Percentiles rank a stretch among this genome's conserved stretches.
Evolutionary conservation across 1,140 invertebrate species (phyloP).

Genomic region (Drosophila truncata): DNA sequence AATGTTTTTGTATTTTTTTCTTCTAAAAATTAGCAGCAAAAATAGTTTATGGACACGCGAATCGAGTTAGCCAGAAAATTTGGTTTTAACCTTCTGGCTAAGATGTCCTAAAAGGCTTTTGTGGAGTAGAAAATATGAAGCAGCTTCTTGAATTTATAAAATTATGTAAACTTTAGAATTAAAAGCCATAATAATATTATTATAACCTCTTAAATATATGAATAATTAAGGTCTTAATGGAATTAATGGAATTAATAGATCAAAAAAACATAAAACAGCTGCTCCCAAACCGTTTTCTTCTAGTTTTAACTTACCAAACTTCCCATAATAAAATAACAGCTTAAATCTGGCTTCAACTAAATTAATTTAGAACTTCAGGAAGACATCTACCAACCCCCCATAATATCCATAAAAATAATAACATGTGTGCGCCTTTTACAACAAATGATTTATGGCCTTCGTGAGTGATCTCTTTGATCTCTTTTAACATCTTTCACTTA

Average conservation of each 20-base stretch:
- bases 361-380: neutral
- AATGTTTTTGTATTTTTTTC: conserved; percentile 39
- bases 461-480: conserved; percentile 33
- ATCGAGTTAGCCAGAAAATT: conserved; percentile 23
- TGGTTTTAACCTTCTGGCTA: conserved; percentile 27
- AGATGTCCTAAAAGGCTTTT: conserved; percentile 1
- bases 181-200: no score
- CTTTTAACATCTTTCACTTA: conserved; percentile 48
- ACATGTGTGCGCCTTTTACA: conserved; percentile 8
- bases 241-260: no score
- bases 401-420: conserved; percentile 1
- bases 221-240: no score
- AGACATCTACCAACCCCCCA: no score
- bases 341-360: neutral
- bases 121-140: no score
- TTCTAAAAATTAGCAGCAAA: conserved; percentile 59
- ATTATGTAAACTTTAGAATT: no score
- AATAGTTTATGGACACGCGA: conserved; percentile 60
- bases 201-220: no score
- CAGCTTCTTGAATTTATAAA: neutral
- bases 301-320: neutral
- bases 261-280: no score
- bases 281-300: neutral
- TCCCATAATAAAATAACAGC: no score
- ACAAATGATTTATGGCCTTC: neutral